Evolutionary conservation across 2,888 invertebrate genomes (phyloP), one percentile per base, ranked within the genome.

Genomic region (Oeneis ivallda): DNA sequence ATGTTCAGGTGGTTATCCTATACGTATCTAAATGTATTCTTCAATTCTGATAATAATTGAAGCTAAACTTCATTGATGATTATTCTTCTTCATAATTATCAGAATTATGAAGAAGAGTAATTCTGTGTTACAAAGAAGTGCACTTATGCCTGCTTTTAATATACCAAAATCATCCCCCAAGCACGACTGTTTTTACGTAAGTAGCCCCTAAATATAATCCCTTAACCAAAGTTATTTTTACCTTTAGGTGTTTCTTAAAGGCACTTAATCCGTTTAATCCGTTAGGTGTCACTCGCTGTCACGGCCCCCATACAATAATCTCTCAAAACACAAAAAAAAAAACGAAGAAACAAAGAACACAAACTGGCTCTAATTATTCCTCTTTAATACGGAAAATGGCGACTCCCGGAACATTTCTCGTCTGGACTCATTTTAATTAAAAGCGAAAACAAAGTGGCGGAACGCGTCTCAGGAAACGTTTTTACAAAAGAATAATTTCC

Each of bases 351-450:
- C 26, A 58, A 58, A 17, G 15, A 32, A 41, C 9, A 72, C 70
- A 75, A 74, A 74, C 71, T 71, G 62, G 62, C 70, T 59, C 71
- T 64, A 72, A 75, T 74, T 72, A 70, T 74, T 69, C 70, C 68
- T 63, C 68, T 66, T 72, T 71, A 71, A 71, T 71, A 71, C 66
- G 68, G 68, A 65, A 66, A 71, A 66, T 62, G 69, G 70, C 64
- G 70, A 76, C 72, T 74, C 73, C 74, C 43, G 73, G 76, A 74
- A 69, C 73, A 72, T 77, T 78, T 74, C 75, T 75, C 75, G 77
- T 77, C 77, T 75, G 75, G 79, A 81, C 86, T 85, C 86, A 86
- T 87, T 87, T 87, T 87, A 87, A 88, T 88, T 88, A 88, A 85
- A 87, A 83, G 83, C 77, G 81, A 80, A 83, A 87, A 87, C 85